phyloP scores from a whole-genome alignment of 2,888 invertebrate genomes.

The Oxystoma pomonae region DNA sequence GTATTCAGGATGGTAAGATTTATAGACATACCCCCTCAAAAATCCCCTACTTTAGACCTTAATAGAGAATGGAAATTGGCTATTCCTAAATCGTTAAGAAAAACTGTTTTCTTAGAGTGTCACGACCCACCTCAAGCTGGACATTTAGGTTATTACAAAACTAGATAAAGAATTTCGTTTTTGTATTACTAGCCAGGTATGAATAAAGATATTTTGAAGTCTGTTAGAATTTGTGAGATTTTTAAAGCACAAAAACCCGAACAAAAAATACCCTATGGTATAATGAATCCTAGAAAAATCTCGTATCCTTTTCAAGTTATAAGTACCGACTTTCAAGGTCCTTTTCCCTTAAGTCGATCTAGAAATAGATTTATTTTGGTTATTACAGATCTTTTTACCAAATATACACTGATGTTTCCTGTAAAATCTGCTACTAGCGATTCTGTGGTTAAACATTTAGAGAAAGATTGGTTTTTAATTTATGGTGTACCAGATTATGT shows the following conservation, averaged over 20 bases:
- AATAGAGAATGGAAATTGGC: conserved; percentile 17
- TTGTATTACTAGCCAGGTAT: conserved; percentile 16
- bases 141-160: conserved; percentile 16
- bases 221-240: conserved; percentile 9
- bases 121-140: conserved; percentile 18
- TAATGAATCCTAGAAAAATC: conserved; percentile 13
- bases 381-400: conserved; percentile 19
- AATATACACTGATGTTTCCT: conserved; percentile 13
- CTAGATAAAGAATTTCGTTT: conserved; percentile 2
- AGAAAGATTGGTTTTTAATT: conserved; percentile 21
- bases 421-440: conserved; percentile 12
- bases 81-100: conserved; percentile 12
- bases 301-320: conserved; percentile 13
- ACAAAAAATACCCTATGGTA: conserved; percentile 13
- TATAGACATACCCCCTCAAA: conserved; percentile 19
- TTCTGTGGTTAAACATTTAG: conserved; percentile 7
- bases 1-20: conserved; percentile 18
- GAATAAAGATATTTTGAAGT: conserved; percentile 12
- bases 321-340: conserved; percentile 18
- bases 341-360: conserved; percentile 13
- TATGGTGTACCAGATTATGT: conserved; percentile 27
- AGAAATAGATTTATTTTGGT: conserved; percentile 17
- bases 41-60: conserved; percentile 8
- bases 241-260: conserved; percentile 15
- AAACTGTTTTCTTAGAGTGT: conserved; percentile 3